Evolutionary conservation across 2,888 invertebrate genomes (phyloP).

Genomic region (Ophion slaviceki): DNA sequence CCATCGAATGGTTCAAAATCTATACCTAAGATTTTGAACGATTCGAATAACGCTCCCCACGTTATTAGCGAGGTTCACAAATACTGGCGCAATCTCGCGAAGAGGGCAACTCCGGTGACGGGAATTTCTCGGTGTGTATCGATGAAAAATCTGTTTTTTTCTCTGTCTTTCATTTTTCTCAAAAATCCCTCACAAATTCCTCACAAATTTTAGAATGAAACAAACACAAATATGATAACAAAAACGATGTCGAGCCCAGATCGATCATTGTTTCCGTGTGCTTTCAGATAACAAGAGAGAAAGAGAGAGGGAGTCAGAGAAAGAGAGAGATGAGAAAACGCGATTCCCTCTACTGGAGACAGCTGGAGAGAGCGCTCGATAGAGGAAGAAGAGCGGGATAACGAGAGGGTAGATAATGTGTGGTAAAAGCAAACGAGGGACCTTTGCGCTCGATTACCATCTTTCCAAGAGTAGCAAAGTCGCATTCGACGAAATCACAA

Average conservation of each 20-base stretch:
- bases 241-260: constrained; percentile 47
- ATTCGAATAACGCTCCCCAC: constrained; percentile 93
- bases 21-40: constrained; percentile 95
- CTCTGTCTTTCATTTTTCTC: constrained; percentile 6
- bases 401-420: not conserved
- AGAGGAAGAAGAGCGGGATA: not conserved
- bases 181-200: too few species aligned
- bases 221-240: not conserved
- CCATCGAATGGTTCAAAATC: too few species aligned
- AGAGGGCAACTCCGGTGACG: constrained; percentile 86
- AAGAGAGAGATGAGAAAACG: constrained; percentile 37
- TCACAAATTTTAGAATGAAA: constrained; percentile 70
- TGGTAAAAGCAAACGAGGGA: not conserved
- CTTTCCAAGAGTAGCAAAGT: constrained; percentile 22
- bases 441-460: constrained; percentile 58
- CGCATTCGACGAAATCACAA: constrained; percentile 27
- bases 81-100: constrained; percentile 89
- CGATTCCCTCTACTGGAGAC: not conserved
- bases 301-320: not conserved
- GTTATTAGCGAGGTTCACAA: constrained; percentile 91
- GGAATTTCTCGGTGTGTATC: constrained; percentile 87
- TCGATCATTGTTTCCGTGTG: constrained; percentile 74
- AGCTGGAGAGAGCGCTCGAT: not conserved
- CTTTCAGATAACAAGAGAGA: constrained; percentile 88
- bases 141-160: not conserved